Conservation (phyloP, 2,797 vertebrate genomes). For the Pseudomugil tenellus region DNA sequence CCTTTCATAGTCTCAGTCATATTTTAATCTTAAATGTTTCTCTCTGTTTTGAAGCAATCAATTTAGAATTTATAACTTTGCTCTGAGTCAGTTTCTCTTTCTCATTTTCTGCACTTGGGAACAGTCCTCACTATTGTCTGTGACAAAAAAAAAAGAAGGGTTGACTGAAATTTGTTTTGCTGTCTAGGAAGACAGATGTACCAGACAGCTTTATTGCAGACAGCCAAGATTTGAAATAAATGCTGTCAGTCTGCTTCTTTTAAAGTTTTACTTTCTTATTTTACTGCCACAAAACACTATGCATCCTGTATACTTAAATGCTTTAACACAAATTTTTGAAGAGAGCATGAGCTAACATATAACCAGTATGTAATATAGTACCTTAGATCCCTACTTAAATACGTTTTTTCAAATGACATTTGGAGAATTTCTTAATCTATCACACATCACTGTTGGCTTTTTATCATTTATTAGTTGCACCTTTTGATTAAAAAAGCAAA, state of each 20-base stretch:
- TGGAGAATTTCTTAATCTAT: constrained; percentile 12
- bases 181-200: constrained; percentile 65
- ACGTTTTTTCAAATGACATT: neutral
- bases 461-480: constrained; percentile 49
- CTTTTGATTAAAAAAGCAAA: constrained; percentile 30
- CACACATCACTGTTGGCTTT: neutral
- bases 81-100: constrained; percentile 13
- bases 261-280: neutral
- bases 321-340: constrained; percentile 27
- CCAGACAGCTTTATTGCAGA: constrained; percentile 32
- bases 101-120: constrained; percentile 38
- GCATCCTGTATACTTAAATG: neutral
- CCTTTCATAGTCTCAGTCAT: neutral
- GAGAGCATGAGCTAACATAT: neutral
- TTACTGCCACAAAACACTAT: neutral
- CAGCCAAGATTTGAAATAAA: constrained; percentile 32
- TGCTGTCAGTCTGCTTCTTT: constrained; percentile 8
- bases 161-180: constrained; percentile 49
- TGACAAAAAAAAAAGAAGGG: constrained; percentile 48
- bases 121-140: constrained; percentile 41
- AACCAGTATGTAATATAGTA: constrained; percentile 5
- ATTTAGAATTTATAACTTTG: constrained; percentile 14
- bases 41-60: constrained; percentile 14
- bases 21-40: constrained; percentile 11
- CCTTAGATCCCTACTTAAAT: neutral